Evolutionary conservation across 2,797 vertebrate species (phyloP).

Genomic region (Capromys pilorides): DNA sequence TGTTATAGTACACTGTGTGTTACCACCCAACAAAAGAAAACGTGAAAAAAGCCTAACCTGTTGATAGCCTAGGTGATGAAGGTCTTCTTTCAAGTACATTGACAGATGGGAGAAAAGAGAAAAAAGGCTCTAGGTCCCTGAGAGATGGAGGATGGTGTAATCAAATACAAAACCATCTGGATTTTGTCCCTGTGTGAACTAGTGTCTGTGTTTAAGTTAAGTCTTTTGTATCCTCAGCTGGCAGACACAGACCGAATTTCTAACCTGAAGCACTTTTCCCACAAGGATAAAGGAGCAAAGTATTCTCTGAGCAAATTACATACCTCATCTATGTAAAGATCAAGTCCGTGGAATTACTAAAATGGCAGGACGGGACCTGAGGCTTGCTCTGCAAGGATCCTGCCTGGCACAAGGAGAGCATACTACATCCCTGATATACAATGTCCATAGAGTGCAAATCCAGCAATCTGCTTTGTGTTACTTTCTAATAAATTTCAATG

Average conservation of each 20-base stretch:
- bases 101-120: constrained; percentile 78
- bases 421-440: background rate
- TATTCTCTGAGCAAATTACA: constrained; percentile 65
- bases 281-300: constrained; percentile 55
- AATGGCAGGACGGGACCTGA: constrained; percentile 51
- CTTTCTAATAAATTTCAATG: constrained; percentile 68
- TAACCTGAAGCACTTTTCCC: constrained; percentile 68
- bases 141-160: constrained; percentile 68
- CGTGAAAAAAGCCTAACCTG: background rate
- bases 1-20: constrained; percentile 31
- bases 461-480: constrained; percentile 72
- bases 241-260: constrained; percentile 60
- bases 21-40: constrained; percentile 27
- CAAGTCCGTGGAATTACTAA: constrained; percentile 69
- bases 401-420: constrained; percentile 44
- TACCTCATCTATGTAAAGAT: constrained; percentile 53
- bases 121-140: constrained; percentile 33
- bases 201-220: constrained; percentile 65
- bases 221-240: constrained; percentile 69
- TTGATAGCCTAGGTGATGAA: constrained; percentile 51
- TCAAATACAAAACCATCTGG: constrained; percentile 79
- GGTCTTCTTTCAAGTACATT: constrained; percentile 58
- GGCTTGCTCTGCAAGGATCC: constrained; percentile 50
- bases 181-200: constrained; percentile 29
- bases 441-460: constrained; percentile 3